These are phyloP conservation scores for Heliconius aoede DNA, from an alignment of 2,888 invertebrate species.

Conservation along the genomic window DNA sequence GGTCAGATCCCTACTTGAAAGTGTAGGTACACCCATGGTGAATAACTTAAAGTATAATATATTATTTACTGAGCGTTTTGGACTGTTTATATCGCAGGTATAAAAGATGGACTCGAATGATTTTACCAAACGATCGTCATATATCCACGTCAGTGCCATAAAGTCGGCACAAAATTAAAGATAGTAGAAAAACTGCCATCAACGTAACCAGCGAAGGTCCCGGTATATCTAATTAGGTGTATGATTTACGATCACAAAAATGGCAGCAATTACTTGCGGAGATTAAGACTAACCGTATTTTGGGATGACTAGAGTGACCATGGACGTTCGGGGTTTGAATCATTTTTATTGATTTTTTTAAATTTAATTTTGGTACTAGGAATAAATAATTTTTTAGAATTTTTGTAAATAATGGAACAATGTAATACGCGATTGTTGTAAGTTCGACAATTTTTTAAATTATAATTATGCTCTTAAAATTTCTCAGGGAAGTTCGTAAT, in stretches of 20 bases:
- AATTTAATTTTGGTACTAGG: background rate
- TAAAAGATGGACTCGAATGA: slow-evolving; percentile 19
- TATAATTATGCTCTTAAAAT: too few relatives aligned
- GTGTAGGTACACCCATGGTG: background rate
- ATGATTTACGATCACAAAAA: slow-evolving; percentile 67
- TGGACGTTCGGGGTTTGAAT: background rate
- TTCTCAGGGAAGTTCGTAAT: too few relatives aligned
- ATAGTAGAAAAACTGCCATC: slow-evolving; percentile 51
- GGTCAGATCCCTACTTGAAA: background rate
- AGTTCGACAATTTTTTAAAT: background rate
- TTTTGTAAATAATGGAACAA: too few relatives aligned
- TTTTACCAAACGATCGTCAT: slow-evolving; percentile 28
- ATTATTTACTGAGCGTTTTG: background rate
- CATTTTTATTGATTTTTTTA: background rate
- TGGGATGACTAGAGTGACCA: slow-evolving; percentile 48
- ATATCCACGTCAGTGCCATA: slow-evolving; percentile 34
- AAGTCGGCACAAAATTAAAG: slow-evolving; percentile 42
- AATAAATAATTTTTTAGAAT: too few relatives aligned
- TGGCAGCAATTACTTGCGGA: slow-evolving; percentile 62
- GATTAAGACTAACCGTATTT: slow-evolving; percentile 58
- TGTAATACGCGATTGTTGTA: background rate
- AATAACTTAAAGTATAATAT: too few relatives aligned
- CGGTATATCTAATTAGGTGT: slow-evolving; percentile 62
- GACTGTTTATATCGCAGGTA: background rate
- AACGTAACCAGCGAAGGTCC: slow-evolving; percentile 42